These are phyloP conservation scores for Battus philenor DNA, from an alignment of 1,140 invertebrate genomes.

Conservation along the genomic window DNA sequence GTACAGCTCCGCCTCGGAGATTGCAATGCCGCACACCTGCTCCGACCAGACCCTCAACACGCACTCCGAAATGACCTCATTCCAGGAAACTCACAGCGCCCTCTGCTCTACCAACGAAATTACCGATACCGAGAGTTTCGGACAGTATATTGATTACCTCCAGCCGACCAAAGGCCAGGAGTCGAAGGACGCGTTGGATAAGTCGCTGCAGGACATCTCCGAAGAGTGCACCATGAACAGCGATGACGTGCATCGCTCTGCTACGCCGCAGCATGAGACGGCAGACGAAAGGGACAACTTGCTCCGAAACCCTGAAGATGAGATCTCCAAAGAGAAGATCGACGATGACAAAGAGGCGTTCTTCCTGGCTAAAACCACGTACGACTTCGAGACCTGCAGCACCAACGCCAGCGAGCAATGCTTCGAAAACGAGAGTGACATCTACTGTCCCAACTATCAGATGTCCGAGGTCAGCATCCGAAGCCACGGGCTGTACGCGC, in stretches of 20 bases:
- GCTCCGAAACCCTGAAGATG: slow-evolving; percentile 38
- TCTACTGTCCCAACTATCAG: slow-evolving; percentile 77
- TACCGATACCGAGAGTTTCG: slow-evolving; percentile 72
- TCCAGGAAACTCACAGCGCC: slow-evolving; percentile 71
- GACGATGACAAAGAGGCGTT: slow-evolving; percentile 61
- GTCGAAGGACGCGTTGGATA: slow-evolving; percentile 43
- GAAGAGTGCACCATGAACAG: slow-evolving; percentile 65
- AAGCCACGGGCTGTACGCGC: slow-evolving; percentile 77
- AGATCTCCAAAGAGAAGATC: slow-evolving; percentile 46
- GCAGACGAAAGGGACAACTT: slow-evolving; percentile 46
- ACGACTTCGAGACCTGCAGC: slow-evolving; percentile 75
- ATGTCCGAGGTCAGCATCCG: slow-evolving; percentile 79
- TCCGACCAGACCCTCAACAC: slow-evolving; percentile 72
- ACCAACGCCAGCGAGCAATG: slow-evolving; percentile 66
- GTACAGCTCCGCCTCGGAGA: slow-evolving; percentile 68
- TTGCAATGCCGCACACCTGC: slow-evolving; percentile 68
- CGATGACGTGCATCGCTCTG: slow-evolving; percentile 54
- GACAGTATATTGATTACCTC: slow-evolving; percentile 68
- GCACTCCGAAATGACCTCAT: slow-evolving; percentile 68
- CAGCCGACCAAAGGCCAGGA: slow-evolving; percentile 52
- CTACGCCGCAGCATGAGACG: slow-evolving; percentile 38
- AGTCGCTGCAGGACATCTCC: slow-evolving; percentile 63
- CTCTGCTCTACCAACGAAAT: slow-evolving; percentile 72
- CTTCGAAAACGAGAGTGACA: slow-evolving; percentile 77
- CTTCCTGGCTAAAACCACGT: slow-evolving; percentile 63